Base-by-base conservation (phyloP, 1,140 invertebrate species). In the Manduca sexta region DNA sequence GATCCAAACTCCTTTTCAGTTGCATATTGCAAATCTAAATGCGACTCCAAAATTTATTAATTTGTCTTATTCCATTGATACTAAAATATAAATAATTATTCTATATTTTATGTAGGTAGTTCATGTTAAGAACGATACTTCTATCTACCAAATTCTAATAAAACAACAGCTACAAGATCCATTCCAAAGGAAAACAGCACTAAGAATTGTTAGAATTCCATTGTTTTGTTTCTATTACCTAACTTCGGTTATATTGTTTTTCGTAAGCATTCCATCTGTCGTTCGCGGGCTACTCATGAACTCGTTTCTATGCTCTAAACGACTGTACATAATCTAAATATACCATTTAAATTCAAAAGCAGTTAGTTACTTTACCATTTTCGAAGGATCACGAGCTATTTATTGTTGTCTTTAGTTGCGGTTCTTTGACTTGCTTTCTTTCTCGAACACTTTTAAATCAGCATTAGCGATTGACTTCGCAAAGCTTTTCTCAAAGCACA, bases 331-430 rank as follows among this genome's bases (percentile, higher is more conserved):
- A 66, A 60, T 72, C 66, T 77, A 74, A 83, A 81, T 73, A 65
- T 70, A 78, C 66, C 62, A 79, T 83, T 83, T 80, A 74, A 75
- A 80, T 80, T 80, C 79, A 79, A 78, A 57, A 69, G 58, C 69
- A 67, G 65, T 73, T 67, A 67, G 65, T 73, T 73, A 66, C 64
- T 56, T 63, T 64, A 56, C 64, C 67, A 63, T 68, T 50, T 60
- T 56, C 56, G 44, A 62, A 61, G 51, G 49, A 50, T 65, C 66
- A 70, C 69, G 60, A 69, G 60, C 58, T 72, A 76, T 78, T 74
- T 71, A 74, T 75, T 68, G 59, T 72, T 65, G 56, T 67, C 61
- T 65, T 72, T 77, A 67, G 74, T 72, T 41, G 64, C 42, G 40
- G 45, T 69, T 70, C 64, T 68, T 74, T 66, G 58, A 66, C 62